Evolutionary conservation across 2,888 invertebrate genomes (phyloP).

Genomic region (Orthosia gracilis): DNA sequence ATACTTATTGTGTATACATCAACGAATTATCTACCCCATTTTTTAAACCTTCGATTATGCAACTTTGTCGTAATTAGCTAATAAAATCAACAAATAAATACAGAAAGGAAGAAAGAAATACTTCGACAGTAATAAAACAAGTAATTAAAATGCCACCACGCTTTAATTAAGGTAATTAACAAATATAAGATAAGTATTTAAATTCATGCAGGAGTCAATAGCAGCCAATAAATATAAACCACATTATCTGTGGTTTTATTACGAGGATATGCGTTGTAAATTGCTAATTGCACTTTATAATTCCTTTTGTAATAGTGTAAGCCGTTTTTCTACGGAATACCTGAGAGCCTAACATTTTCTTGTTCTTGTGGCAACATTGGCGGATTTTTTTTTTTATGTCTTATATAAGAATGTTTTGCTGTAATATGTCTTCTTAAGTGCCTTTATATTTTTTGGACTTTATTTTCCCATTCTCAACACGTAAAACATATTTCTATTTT

Average conservation of each 20-base stretch:
- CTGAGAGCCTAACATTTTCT: conserved; percentile 22
- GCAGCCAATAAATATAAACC: conserved; percentile 35
- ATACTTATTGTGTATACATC: too few relatives aligned
- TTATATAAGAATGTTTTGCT: not conserved
- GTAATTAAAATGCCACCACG: conserved; percentile 12
- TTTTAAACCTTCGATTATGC: not conserved
- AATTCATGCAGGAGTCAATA: conserved; percentile 29
- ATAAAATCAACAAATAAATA: not conserved
- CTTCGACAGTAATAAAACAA: not conserved
- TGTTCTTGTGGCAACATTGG: conserved; percentile 10
- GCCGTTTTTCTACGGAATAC: conserved; percentile 34
- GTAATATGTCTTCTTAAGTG: not conserved
- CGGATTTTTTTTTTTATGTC: not conserved
- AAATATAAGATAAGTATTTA: conserved; percentile 17
- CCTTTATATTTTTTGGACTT: not conserved
- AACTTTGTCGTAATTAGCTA: not conserved
- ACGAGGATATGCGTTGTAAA: conserved; percentile 41
- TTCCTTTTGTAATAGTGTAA: conserved; percentile 23
- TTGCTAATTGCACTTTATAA: conserved; percentile 51
- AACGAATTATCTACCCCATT: not conserved
- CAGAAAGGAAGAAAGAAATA: not conserved
- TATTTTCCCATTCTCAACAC: not conserved
- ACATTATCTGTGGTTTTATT: conserved; percentile 44
- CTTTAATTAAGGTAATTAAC: conserved; percentile 34
- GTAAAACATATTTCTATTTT: not conserved